Conservation (phyloP, 2,797 vertebrate genomes). For the Ciconia nigra region DNA sequence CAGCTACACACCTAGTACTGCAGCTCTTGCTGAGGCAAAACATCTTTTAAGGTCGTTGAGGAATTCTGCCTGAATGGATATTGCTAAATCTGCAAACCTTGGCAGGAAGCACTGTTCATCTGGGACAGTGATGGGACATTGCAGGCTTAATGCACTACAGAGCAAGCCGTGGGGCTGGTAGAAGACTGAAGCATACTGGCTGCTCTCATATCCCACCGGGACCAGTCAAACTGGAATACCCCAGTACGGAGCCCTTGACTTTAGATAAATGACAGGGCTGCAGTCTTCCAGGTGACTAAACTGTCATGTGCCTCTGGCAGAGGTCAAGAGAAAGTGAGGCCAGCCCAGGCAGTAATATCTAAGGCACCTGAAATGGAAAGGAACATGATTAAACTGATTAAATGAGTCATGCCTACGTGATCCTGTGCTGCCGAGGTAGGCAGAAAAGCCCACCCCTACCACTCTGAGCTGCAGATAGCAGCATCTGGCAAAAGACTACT, state of each 20-base stretch:
- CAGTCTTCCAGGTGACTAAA: not conserved
- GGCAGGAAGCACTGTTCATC: not conserved
- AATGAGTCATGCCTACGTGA: not conserved
- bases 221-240: not conserved
- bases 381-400: conserved; percentile 5
- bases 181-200: not conserved
- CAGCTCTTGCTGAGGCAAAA: not conserved
- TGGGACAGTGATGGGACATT: not conserved
- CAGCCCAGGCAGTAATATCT: not conserved
- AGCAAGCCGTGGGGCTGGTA: not conserved
- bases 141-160: not conserved
- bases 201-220: not conserved
- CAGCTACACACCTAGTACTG: not conserved
- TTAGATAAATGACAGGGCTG: not conserved
- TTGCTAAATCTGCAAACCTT: not conserved
- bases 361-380: not conserved
- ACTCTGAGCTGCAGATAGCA: not conserved
- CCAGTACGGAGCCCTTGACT: not conserved
- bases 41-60: not conserved
- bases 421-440: not conserved
- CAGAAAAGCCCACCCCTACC: conserved; percentile 5
- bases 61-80: conserved; percentile 10
- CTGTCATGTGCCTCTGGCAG: not conserved
- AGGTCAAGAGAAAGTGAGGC: not conserved
- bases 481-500: not conserved